Evolutionary conservation across 1,140 invertebrate species (phyloP), one percentile per base, ranked within the genome.

Genomic region (Campoletis sonorensis): DNA sequence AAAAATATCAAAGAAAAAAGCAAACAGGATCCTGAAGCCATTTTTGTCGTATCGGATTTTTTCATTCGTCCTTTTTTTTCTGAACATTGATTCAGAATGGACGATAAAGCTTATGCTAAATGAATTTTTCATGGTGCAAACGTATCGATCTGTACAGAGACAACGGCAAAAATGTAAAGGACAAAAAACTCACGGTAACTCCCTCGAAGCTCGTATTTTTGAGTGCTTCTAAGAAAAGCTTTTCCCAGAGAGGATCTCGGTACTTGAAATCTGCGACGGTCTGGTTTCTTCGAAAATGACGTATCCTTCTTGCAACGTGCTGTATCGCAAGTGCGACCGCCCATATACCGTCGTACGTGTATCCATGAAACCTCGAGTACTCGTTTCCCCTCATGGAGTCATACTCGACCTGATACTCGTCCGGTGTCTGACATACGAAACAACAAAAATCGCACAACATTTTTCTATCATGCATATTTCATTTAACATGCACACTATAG

Each of bases 271-370:
- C 95, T 18, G 93, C 93, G 0, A 97, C 95, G 0, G 95, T 95
- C 85, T 96, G 92, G 87, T 96, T 96, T 8, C 95, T 94, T 64
- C 94, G 93, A 84, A 91, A 92, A 79, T 93, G 91, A 13, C 92
- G 90, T 73, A 96, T 93, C 80, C 94, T 92, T 84, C 96, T 95
- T 0, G 96, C 95, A 49, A 98, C 97, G 82, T 96, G 95, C 85
- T 98, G 96, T 80, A 98, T 97, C 18, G 97, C 97, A 79, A 98
- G 90, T 0, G 98, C 98, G 79, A 98, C 97, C 0, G 98, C 97
- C 98, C 98, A 99, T 79, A 99, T 97, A 89, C 97, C 98, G 90
- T 99, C 98, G 91, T 99, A 99, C 16, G 98, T 98, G 90, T 99
- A 99, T 1, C 98, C 98, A 89, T 99, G 98, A 90, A 98, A 99